Evolutionary conservation across 2,888 invertebrate species (phyloP).

Genomic region (Therioaphis trifolii): DNA sequence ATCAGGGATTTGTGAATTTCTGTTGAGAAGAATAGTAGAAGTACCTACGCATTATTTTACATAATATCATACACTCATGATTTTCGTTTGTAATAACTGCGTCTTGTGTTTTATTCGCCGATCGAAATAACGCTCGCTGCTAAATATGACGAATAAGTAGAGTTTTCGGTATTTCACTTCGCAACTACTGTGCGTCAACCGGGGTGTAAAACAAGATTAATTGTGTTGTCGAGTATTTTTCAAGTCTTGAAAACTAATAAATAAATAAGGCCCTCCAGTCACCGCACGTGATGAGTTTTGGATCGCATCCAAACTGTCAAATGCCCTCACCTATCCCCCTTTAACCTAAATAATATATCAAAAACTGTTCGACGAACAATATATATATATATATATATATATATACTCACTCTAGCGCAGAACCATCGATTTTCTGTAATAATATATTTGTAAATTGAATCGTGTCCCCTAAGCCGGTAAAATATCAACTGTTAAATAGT

Average conservation of each 20-base stretch:
- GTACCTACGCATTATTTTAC: no score
- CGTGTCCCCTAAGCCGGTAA: background rate
- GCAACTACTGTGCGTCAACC: background rate
- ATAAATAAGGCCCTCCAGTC: conserved; percentile 47
- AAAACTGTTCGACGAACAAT: conserved; percentile 31
- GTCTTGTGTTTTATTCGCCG: no score
- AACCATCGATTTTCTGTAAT: conserved; percentile 10
- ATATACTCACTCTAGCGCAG: background rate
- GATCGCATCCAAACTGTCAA: conserved; percentile 49
- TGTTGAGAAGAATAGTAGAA: background rate
- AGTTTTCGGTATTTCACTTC: background rate
- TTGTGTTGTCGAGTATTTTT: conserved; percentile 57
- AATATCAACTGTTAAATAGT: background rate
- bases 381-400: background rate
- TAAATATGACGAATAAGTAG: background rate
- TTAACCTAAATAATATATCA: conserved; percentile 28
- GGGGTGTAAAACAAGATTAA: conserved; percentile 41
- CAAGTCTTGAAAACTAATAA: conserved; percentile 47
- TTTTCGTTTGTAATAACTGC: no score
- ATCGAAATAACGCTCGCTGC: background rate
- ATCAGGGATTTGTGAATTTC: background rate
- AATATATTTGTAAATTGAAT: conserved; percentile 5
- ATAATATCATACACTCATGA: no score
- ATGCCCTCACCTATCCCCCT: background rate
- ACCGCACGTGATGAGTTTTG: conserved; percentile 55